Base-by-base conservation (phyloP, 2,113 vertebrate species). In the Tympanuchus pallidicinctus region DNA sequence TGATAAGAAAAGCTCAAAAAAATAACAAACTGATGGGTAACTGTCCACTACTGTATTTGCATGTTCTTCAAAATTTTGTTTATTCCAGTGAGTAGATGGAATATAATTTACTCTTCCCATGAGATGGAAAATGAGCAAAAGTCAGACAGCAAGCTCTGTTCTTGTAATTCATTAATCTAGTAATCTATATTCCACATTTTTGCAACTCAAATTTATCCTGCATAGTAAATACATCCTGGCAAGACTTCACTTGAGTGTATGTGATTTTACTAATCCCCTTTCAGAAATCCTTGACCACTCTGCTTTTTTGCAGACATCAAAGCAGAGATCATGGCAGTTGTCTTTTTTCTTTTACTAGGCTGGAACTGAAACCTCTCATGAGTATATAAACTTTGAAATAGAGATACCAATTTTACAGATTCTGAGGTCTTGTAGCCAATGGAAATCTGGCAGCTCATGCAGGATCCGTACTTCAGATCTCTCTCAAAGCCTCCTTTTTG, bases 191-290 rank as follows among this genome's bases (percentile, higher is more conserved):
- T 91, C 82, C 60, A 73, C 42, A 50, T 82, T 96, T 93, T 92
- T 95, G 73, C 81, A 91, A 89, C 89, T 89, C 50, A 57, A n/a
- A 91, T 92, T 93, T 94, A 43, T 85, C 64, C 84, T 89, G 57
- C 75, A 91, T 86, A 86, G 43, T 61, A 89, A 93, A 82, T 86
- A 69, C 38, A 93, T 15, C n/a, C 59, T 92, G 76, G 79, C 71
- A 90, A 70, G 79, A 15, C 54, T 93, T 93, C 90, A 75, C 72
- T 93, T 69, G 47, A 75, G 34, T 64, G 11, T 73, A 75, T 57
- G 79, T 72, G 87, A 86, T 88, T 90, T 91, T 63, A 52, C 36
- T 90, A 86, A 90, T 94, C 73, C 88, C 18, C 70, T 89, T 78
- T 88, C 78, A 77, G 73, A 91, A 86, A 57, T 84, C 87, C 79